Evolutionary conservation across 2,113 vertebrate genomes (phyloP), one percentile per base, ranked within the genome.

Genomic region (Neodon shergylaensis): DNA sequence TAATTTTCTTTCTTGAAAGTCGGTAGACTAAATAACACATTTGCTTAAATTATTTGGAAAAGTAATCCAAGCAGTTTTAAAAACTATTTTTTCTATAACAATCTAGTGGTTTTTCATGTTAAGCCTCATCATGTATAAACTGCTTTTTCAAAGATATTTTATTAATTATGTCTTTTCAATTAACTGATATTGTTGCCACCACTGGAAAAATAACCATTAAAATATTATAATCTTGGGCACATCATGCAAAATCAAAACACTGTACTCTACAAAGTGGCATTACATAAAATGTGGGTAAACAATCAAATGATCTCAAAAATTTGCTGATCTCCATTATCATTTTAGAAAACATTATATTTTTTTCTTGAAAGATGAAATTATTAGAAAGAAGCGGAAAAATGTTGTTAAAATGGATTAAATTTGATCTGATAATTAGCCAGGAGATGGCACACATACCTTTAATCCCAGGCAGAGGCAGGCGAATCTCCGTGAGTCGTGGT

Each of bases 221-320:
- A 85, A 31, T 66, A 76, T 88, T 68, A 88, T 94, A 91, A 83
- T 93, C 36, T 93, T 17, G 90, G 54, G 68, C 49, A 79, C 26
- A 74, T 91, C 14, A 85, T 65, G 9, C 2, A 83, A 77, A 86
- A 12, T 63, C 11, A 72, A 88, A 7, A 39, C 61, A 70, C 17
- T 86, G 22, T 11, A 49, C 5, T 24, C 16, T 33, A 0, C 76
- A 74, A 92, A 68, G 22, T 0, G n/a, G 66, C 3, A 74, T 42
- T 68, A 83, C 77, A 81, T 85, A 96, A 83, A 36, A 36, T 36
- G 24, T 77, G 0, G 28, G 5, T 79, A 90, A 21, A 86, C 28
- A 96, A 73, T 63, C 13, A 92, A 90, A 66, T 58, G 13, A 49
- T 81, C 10, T 90, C 28, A n/a, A 74, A 73, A 94, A 73, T 81